These are phyloP conservation scores for Tetramorium parvispinum DNA, from an alignment of 1,140 invertebrate genomes.

Conservation along the genomic window DNA sequence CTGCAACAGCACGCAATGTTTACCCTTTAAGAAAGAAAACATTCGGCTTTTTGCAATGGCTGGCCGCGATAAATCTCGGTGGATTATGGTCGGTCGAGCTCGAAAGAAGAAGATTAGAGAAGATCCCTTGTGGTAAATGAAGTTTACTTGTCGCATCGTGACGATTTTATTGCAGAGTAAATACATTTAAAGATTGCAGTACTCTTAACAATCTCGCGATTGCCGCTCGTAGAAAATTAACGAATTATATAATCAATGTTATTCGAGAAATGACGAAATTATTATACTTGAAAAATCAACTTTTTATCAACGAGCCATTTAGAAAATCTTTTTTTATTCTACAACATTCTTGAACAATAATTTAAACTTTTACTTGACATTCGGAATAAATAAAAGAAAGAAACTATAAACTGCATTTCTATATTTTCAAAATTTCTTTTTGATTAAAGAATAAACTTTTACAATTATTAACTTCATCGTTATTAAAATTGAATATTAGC, in stretches of 20 bases:
- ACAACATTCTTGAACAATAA: background rate
- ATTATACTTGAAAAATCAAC: background rate
- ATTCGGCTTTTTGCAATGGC: slow-evolving; percentile 1
- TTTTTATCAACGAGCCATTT: background rate
- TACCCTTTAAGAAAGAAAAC: background rate
- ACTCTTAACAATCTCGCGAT: background rate
- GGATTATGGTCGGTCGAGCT: slow-evolving; percentile 17
- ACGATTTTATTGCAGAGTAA: slow-evolving; percentile 17
- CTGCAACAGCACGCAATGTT: background rate
- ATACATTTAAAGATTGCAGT: slow-evolving; percentile 2
- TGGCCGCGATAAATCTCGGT: slow-evolving; percentile 24
- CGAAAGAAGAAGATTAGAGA: slow-evolving; percentile 48
- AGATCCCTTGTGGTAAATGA: slow-evolving; percentile 33
- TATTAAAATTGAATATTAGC: background rate
- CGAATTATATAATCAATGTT: background rate
- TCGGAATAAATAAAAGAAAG: background rate
- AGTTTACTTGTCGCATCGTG: background rate
- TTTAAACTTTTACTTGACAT: background rate
- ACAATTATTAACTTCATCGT: background rate
- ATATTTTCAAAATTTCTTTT: background rate
- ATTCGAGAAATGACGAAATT: background rate
- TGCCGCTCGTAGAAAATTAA: background rate
- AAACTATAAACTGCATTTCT: background rate
- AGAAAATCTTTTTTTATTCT: background rate
- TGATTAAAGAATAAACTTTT: background rate